Evolutionary conservation across 1,140 invertebrate species (phyloP).

Genomic region (Bactericera cockerelli): DNA sequence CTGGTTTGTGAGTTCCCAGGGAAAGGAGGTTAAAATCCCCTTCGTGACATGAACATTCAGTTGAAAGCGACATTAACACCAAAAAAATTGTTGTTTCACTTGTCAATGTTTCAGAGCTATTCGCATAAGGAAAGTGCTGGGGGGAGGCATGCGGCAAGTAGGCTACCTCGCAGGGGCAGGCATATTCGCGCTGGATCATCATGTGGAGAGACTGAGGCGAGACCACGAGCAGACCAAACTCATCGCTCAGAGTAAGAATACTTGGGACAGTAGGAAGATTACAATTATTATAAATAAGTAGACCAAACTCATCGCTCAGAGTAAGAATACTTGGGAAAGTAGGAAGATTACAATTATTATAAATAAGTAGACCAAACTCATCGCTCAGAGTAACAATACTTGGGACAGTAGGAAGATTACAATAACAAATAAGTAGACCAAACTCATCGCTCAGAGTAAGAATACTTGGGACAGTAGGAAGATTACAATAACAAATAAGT

Average conservation of each 20-base stretch:
- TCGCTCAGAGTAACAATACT: slow-evolving; percentile 44
- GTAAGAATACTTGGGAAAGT: slow-evolving; percentile 30
- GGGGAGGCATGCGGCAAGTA: slow-evolving; percentile 81
- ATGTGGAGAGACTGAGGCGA: slow-evolving; percentile 44
- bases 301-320: slow-evolving; percentile 47
- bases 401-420: too few relatives aligned
- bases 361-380: slow-evolving; percentile 35
- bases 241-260: slow-evolving; percentile 46
- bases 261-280: too few relatives aligned
- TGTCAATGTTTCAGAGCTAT: slow-evolving; percentile 46
- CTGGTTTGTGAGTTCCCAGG: too few relatives aligned
- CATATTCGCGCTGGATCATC: slow-evolving; percentile 59
- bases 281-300: slow-evolving; percentile 25
- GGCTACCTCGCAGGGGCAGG: slow-evolving; percentile 81
- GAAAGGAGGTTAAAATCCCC: too few relatives aligned
- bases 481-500: too few relatives aligned
- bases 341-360: not conserved
- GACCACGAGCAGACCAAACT: slow-evolving; percentile 57
- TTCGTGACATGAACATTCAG: too few relatives aligned
- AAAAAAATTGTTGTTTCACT: too few relatives aligned
- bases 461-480: not conserved
- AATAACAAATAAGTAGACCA: slow-evolving; percentile 32
- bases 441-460: slow-evolving; percentile 47
- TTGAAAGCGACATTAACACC: too few relatives aligned
- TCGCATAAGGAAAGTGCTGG: slow-evolving; percentile 65